Base-by-base conservation (phyloP, 2,888 invertebrate species). In the Mactromeris polynyma region DNA sequence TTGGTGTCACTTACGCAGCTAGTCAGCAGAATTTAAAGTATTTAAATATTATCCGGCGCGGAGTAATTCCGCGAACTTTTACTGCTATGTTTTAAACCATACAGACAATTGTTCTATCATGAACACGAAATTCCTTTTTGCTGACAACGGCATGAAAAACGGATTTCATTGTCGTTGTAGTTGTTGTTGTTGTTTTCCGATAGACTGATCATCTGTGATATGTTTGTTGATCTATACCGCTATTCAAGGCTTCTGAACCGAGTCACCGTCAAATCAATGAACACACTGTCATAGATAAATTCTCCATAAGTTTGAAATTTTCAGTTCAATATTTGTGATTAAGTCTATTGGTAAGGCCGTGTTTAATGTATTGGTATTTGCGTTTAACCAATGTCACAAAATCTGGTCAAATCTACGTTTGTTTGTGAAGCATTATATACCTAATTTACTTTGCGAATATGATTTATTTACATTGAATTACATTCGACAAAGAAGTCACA, bases 321-420 rank as follows among this genome's bases (percentile, higher is more conserved):
- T 33, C 31, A 40, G 82, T 82, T 82, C 82, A 82, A 82, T 82
- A 82, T 82, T 69, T 82, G 36, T 77, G 33, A 36, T 77, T 38
- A 33, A 11, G 36, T n/a, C 26, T 64, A 64, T 64, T 64, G 58
- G 58, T 64, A 26, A 26, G 58, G 17, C 11, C 58, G 21, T n/a
- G 26, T 26, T 26, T 64, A 64, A 64, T 64, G 26, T 26, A 26
- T 64, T 64, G 58, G 26, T 64, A 64, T 26, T 64, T 64, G 58
- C 26, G n/a, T 64, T 64, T 64, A 64, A 64, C 58, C 26, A 26
- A 26, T n/a, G 26, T 26, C 4, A 26, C n/a, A 26, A 9, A 26
- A 26, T 26, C 58, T 6, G 58, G 58, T 64, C 58, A 64, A 64
- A 64, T 64, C 58, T 64, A 64, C 2, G 26, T 64, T n/a, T 64